Evolutionary conservation across 2,797 vertebrate species (phyloP).

Genomic region (Ctenopoma multispine): DNA sequence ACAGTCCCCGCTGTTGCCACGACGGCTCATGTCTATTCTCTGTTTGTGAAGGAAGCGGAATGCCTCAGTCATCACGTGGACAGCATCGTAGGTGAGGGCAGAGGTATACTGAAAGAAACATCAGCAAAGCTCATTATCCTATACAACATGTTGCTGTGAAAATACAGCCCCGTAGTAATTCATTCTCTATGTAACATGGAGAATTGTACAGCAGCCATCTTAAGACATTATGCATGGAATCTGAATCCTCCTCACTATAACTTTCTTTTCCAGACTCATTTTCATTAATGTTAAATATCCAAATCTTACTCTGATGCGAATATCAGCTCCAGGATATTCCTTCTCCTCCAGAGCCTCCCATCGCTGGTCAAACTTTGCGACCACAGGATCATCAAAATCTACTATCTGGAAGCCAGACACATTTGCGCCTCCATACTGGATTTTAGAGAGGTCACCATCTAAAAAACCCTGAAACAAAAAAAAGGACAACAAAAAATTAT

Average conservation of each 20-base stretch:
- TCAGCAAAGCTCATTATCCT: not conserved
- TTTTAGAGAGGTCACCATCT: slow-evolving; percentile 96
- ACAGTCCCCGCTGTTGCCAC: slow-evolving; percentile 96
- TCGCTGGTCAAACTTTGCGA: slow-evolving; percentile 95
- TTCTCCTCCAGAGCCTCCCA: slow-evolving; percentile 98
- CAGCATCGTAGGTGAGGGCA: slow-evolving; percentile 95
- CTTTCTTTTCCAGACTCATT: not conserved
- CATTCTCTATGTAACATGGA: too few relatives aligned
- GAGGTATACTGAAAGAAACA: slow-evolving; percentile 90
- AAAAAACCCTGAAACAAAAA: slow-evolving; percentile 89
- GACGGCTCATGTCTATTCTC: slow-evolving; percentile 95
- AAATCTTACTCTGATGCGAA: slow-evolving; percentile 86
- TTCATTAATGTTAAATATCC: not conserved
- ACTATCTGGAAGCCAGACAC: slow-evolving; percentile 99
- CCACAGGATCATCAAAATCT: slow-evolving; percentile 95
- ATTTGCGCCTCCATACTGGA: slow-evolving; percentile 97
- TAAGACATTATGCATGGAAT: too few relatives aligned
- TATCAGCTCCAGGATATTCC: slow-evolving; percentile 95
- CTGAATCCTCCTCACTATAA: too few relatives aligned
- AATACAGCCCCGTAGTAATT: too few relatives aligned
- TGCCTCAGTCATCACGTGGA: slow-evolving; percentile 97
- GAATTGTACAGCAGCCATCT: too few relatives aligned
- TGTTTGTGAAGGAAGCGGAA: slow-evolving; percentile 96
- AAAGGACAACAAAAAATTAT: not conserved
- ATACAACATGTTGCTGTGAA: not conserved